These are phyloP conservation scores for Campoplex capitator DNA, from an alignment of 2,888 invertebrate genomes.

Conservation along the genomic window DNA sequence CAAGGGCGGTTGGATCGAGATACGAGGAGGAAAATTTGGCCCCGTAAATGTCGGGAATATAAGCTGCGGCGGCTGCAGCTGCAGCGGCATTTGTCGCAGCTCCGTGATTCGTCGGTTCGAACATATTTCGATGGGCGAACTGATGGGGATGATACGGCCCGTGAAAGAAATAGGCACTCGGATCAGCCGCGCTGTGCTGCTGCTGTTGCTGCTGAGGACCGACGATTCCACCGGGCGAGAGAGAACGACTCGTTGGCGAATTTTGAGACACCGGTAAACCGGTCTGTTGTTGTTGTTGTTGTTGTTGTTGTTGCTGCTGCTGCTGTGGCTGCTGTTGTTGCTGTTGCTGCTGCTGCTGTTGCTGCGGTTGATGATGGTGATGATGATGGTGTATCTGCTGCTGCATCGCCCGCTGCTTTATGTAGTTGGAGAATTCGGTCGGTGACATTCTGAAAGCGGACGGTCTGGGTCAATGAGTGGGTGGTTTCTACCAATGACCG, in stretches of 20 bases:
- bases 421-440: conserved; percentile 98
- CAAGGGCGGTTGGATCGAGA: conserved; percentile 84
- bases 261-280: conserved; percentile 86
- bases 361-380: conserved; percentile 85
- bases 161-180: conserved; percentile 88
- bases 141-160: conserved; percentile 85
- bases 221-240: conserved; percentile 86
- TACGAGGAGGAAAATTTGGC: conserved; percentile 84
- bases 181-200: conserved; percentile 85
- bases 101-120: conserved; percentile 86
- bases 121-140: conserved; percentile 86
- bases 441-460: conserved; percentile 93
- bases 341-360: conserved; percentile 85
- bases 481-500: conserved; percentile 52
- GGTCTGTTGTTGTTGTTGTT: conserved; percentile 82
- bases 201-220: conserved; percentile 73
- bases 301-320: conserved; percentile 82
- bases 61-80: conserved; percentile 67
- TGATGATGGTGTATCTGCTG: conserved; percentile 89
- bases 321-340: conserved; percentile 68
- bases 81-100: conserved; percentile 82
- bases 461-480: conserved; percentile 70
- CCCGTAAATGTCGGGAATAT: conserved; percentile 83
- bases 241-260: conserved; percentile 87
- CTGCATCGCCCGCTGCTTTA: conserved; percentile 96